Percentiles rank a stretch among this genome's conserved stretches.
Conservation (phyloP, 2,888 invertebrate species). For the Tribolium freemani region DNA sequence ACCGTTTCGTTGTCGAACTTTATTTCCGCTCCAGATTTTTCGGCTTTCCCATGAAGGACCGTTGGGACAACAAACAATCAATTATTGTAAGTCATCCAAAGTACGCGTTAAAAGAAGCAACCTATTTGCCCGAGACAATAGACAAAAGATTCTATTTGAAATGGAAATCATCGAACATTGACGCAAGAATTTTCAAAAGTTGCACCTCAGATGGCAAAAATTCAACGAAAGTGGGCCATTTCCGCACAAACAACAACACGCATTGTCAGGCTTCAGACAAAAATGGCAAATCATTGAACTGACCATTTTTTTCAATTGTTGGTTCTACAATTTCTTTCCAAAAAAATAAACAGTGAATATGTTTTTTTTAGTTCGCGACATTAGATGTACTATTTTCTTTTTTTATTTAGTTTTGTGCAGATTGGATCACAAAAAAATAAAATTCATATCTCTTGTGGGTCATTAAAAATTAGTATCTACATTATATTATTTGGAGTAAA, state of each 20-base stretch:
- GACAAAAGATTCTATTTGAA: constrained; percentile 28
- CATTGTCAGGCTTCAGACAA: not conserved
- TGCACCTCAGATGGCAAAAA: not conserved
- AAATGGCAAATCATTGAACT: not conserved
- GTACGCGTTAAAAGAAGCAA: constrained; percentile 2
- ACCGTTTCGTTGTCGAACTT: not conserved
- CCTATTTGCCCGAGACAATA: constrained; percentile 25
- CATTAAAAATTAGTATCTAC: no score
- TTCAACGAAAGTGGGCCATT: not conserved
- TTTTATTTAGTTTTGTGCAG: no score
- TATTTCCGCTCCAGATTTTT: constrained; percentile 8
- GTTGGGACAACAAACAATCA: not conserved
- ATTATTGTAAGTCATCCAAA: constrained; percentile 12
- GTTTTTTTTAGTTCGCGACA: no score
- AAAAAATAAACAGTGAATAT: no score
- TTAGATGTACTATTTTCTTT: no score
- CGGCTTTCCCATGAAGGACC: not conserved
- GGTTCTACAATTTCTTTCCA: not conserved
- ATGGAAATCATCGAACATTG: constrained; percentile 11
- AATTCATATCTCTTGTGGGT: no score
- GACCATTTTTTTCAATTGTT: no score
- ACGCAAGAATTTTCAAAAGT: constrained; percentile 12
- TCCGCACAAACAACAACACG: not conserved
- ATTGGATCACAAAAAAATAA: no score
- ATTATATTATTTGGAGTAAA: no score